Percentiles rank a stretch among this genome's conserved stretches.
Evolutionary conservation across 2,113 vertebrate species (phyloP).

Genomic region (Nanorana parkeri): DNA sequence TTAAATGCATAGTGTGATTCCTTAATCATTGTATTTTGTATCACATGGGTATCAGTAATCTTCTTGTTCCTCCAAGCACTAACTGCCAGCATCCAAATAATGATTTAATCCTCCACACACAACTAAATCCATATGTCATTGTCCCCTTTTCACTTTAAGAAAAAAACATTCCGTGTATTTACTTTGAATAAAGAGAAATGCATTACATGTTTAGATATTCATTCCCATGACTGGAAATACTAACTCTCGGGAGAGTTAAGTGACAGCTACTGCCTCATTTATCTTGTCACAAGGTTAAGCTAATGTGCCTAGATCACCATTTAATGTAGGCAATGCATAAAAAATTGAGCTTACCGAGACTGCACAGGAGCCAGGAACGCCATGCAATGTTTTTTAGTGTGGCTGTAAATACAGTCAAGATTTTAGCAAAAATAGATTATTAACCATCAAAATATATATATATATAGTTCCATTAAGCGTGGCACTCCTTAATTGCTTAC

Average conservation of each 20-base stretch:
- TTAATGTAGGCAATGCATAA: neutral
- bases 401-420: no score
- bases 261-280: neutral
- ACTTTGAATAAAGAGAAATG: neutral
- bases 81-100: neutral
- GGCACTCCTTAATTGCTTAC: no score
- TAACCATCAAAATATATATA: no score
- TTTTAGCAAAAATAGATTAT: no score
- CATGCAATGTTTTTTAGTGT: no score
- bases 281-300: neutral
- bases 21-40: slow-evolving; percentile 4
- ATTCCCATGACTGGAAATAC: neutral
- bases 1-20: no score
- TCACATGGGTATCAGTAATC: neutral
- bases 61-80: neutral
- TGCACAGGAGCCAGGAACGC: neutral
- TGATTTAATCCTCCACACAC: neutral
- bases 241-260: neutral
- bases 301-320: neutral
- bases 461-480: no score
- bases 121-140: neutral
- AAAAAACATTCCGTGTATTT: neutral
- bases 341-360: neutral
- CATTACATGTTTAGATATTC: neutral
- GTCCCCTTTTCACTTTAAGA: neutral